Conservation (phyloP, 2,113 vertebrate species). For the Macquaria australasica region DNA sequence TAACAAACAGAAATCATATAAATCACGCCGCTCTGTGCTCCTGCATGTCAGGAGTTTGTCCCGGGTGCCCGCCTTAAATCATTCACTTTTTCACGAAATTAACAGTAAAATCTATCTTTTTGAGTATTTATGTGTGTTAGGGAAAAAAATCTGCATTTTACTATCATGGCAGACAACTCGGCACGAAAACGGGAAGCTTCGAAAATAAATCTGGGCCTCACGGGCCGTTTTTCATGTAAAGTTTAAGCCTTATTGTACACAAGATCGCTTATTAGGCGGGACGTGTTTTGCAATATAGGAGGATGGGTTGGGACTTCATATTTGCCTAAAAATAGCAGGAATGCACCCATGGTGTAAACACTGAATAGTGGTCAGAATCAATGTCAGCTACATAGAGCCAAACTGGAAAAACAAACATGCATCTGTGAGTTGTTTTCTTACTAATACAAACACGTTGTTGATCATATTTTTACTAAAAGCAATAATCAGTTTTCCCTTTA, state of each 20-base stretch:
- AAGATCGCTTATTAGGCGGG: rapidly evolving
- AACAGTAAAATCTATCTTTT: not conserved
- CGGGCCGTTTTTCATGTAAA: not conserved
- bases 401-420: not conserved
- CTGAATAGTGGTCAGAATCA: not conserved
- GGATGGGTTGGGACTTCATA: not conserved
- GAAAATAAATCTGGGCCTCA: not conserved
- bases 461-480: not conserved
- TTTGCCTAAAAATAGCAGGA: not conserved
- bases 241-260: not conserved
- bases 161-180: not conserved
- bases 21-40: not conserved
- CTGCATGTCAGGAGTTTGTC: not conserved
- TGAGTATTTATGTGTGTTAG: not conserved
- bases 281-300: not conserved
- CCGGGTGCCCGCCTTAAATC: not conserved
- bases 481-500: not conserved
- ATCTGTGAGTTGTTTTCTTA: not conserved
- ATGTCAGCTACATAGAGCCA: not conserved
- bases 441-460: not conserved
- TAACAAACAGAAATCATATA: slow-evolving; percentile 25
- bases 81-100: not conserved
- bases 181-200: not conserved
- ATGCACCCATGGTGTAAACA: too few species aligned
- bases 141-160: not conserved